phyloP scores from a whole-genome alignment of 1,140 invertebrate species.

The Eumaeus atala region DNA sequence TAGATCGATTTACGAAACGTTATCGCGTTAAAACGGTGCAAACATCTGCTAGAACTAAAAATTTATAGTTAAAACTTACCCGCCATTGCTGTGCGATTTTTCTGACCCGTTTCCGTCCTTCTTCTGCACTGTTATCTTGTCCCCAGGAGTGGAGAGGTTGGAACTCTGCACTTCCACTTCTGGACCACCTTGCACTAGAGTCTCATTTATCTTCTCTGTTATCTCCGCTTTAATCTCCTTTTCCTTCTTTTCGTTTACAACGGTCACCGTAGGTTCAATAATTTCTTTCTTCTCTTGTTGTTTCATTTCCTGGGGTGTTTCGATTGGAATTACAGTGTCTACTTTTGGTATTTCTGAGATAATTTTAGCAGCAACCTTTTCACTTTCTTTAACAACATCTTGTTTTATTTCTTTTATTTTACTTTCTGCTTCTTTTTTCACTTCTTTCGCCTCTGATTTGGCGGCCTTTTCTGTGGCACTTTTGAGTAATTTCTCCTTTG shows the following conservation, averaged over 20 bases:
- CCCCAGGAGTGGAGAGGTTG: conserved; percentile 57
- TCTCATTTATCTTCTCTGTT: conserved; percentile 54
- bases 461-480: conserved; percentile 40
- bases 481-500: conserved; percentile 43
- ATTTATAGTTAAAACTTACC: conserved; percentile 38
- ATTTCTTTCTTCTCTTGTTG: conserved; percentile 49
- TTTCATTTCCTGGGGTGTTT: conserved; percentile 43
- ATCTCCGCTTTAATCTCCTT: conserved; percentile 30
- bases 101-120: conserved; percentile 48
- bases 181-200: conserved; percentile 61
- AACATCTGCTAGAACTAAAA: too few species aligned
- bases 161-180: conserved; percentile 70
- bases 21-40: too few species aligned
- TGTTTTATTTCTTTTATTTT: conserved; percentile 51
- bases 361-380: conserved; percentile 46
- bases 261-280: conserved; percentile 61
- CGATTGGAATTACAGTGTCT: conserved; percentile 56
- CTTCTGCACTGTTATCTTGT: conserved; percentile 39
- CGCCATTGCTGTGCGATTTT: conserved; percentile 64
- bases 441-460: conserved; percentile 40
- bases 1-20: too few species aligned
- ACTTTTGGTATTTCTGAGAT: conserved; percentile 55
- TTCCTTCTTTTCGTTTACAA: conserved; percentile 62
- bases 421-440: conserved; percentile 38
- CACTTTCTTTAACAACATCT: conserved; percentile 41